Base-by-base conservation (phyloP, 2,113 vertebrate genomes). In the Mohoua ochrocephala region DNA sequence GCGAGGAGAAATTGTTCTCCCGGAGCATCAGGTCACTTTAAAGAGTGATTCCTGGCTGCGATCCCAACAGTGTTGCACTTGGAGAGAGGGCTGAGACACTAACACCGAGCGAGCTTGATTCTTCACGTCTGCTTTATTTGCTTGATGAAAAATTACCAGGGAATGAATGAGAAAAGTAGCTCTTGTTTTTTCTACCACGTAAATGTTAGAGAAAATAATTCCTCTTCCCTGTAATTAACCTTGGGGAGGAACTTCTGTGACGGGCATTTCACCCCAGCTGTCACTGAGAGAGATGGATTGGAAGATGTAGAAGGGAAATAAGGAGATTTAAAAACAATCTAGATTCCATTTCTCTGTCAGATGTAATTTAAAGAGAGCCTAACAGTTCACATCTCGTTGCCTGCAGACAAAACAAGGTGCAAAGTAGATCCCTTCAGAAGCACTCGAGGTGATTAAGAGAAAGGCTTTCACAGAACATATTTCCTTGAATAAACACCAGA, bases 341-440 rank as follows among this genome's bases (percentile, higher is more conserved):
- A 56, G 52, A 28, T 60, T 87, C 69, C 69, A 35, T 65, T 70
- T 95, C 73, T 84, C 60, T 50, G 37, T 78, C 60, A 84, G 77
- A 33, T 44, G 24, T 68, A 20, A 87, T 87, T 77, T 91, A 35
- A 71, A 82, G 39, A 16, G 39, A 64, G 67, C 26, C 84, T 56
- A 15, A 16, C 31, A 3, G 6, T 45, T 69, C 92, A 42, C 49
- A 17, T 84, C 45, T 75, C 11, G 1, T 3, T 52, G 69, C 44
- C 81, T 64, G 69, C 78, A 94, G 95, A 87, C 95, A 94, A 91
- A 95, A 91, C 81, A 94, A 52, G 41, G 49, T 44, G 52, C 79
- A 84, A 47, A 1, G 1, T 5, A 9, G 54, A 75, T 67, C 77
- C 60, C 52, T 91, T 30, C 64, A 17, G 69, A 75, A 83, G 83